These are phyloP conservation scores for Agelastica alni DNA, from an alignment of 2,888 invertebrate species.

Conservation along the genomic window DNA sequence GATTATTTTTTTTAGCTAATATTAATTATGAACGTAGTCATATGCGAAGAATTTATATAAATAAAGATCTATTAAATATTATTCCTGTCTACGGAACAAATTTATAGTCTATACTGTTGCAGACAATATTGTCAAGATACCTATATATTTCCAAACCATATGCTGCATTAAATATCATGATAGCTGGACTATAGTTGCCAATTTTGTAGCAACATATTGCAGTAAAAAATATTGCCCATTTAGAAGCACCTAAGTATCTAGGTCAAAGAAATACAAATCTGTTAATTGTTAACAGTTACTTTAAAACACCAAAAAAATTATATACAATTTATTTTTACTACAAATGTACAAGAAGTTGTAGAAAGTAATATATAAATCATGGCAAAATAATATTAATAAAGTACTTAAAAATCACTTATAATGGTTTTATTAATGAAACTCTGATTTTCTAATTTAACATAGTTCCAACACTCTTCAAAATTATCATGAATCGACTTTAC, in stretches of 20 bases:
- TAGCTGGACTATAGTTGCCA: too few relatives aligned
- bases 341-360: constrained; percentile 18
- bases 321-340: not conserved
- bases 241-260: too few relatives aligned
- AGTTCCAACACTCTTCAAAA: constrained; percentile 44
- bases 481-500: constrained; percentile 41
- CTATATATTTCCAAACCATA: too few relatives aligned
- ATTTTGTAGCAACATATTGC: too few relatives aligned
- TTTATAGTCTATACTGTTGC: too few relatives aligned
- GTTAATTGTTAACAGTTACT: not conserved
- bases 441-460: constrained; percentile 40
- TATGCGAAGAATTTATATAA: constrained; percentile 66
- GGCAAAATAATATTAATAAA: too few relatives aligned
- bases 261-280: not conserved
- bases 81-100: too few relatives aligned
- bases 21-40: constrained; percentile 65
- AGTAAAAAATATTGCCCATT: too few relatives aligned
- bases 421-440: constrained; percentile 38
- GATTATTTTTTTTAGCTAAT: constrained; percentile 69
- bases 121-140: too few relatives aligned
- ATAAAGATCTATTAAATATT: constrained; percentile 62
- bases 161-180: too few relatives aligned
- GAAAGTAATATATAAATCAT: too few relatives aligned
- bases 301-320: not conserved
- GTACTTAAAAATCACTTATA: constrained; percentile 38